These are phyloP conservation scores for Caranx ignobilis DNA, from an alignment of 2,113 vertebrate genomes.

Conservation along the genomic window DNA sequence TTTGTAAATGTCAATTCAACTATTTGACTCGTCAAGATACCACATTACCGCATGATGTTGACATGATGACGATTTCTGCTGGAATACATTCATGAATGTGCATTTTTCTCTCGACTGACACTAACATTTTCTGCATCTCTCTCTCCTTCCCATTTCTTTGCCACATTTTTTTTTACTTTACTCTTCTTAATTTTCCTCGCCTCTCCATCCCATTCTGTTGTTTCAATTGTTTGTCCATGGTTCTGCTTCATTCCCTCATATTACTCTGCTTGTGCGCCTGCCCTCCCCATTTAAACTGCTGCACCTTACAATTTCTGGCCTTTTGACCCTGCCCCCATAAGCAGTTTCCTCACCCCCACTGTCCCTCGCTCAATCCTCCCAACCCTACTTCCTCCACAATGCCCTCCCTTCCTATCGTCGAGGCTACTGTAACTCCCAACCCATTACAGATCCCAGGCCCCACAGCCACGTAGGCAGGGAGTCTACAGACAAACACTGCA, in stretches of 20 bases:
- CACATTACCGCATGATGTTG: slow-evolving; percentile 56
- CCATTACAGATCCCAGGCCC: slow-evolving; percentile 56
- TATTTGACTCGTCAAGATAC: slow-evolving; percentile 40
- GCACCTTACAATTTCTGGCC: slow-evolving; percentile 34
- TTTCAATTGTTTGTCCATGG: slow-evolving; percentile 54
- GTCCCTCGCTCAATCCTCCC: slow-evolving; percentile 69
- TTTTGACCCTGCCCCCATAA: slow-evolving; percentile 29
- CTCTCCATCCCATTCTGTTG: slow-evolving; percentile 53
- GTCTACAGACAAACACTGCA: slow-evolving; percentile 30
- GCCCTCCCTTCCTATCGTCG: slow-evolving; percentile 73
- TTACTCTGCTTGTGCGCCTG: slow-evolving; percentile 40
- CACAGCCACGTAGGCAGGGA: slow-evolving; percentile 61
- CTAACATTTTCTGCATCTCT: slow-evolving; percentile 86
- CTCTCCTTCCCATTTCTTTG: slow-evolving; percentile 81
- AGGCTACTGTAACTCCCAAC: slow-evolving; percentile 72
- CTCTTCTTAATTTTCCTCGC: slow-evolving; percentile 58
- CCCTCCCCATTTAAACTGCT: slow-evolving; percentile 4
- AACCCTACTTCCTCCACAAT: slow-evolving; percentile 84
- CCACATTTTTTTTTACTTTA: slow-evolving; percentile 48
- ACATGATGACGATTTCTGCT: slow-evolving; percentile 59
- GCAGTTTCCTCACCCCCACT: slow-evolving; percentile 83
- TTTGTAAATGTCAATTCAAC: slow-evolving; percentile 56
- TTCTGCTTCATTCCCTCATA: slow-evolving; percentile 53
- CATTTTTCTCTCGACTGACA: slow-evolving; percentile 80
- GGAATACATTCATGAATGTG: slow-evolving; percentile 72